Evolutionary conservation across 2,888 invertebrate species (phyloP).

Genomic region (Callyntrura guangdongensis): DNA sequence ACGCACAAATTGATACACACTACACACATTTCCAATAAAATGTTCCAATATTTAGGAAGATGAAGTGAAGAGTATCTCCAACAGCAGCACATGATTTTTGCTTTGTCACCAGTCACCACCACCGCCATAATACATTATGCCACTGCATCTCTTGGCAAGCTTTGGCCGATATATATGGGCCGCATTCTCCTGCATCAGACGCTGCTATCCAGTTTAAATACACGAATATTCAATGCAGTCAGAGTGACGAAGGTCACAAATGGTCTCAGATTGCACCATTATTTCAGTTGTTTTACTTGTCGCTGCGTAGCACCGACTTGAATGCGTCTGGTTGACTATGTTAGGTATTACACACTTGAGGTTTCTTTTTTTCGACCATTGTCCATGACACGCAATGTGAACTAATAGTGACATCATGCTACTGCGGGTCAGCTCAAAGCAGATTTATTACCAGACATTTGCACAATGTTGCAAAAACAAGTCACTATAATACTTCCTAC

Average conservation of each 20-base stretch:
- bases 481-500: not conserved
- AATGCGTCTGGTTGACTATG: too few relatives aligned
- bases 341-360: too few relatives aligned
- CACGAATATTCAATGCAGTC: slow-evolving; percentile 21
- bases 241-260: slow-evolving; percentile 40
- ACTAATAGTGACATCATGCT: not conserved
- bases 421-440: not conserved
- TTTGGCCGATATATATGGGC: not conserved
- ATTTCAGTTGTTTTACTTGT: not conserved
- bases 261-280: slow-evolving; percentile 14
- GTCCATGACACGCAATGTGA: not conserved
- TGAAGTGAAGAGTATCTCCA: slow-evolving; percentile 6
- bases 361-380: not conserved
- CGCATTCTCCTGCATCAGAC: not conserved
- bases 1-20: slow-evolving; percentile 55
- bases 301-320: not conserved
- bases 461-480: not conserved
- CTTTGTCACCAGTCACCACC: slow-evolving; percentile 37
- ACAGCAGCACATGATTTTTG: slow-evolving; percentile 44
- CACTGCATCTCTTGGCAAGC: slow-evolving; percentile 33
- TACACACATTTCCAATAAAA: slow-evolving; percentile 35
- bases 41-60: slow-evolving; percentile 50
- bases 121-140: not conserved
- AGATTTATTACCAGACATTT: not conserved
- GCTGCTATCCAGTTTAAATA: slow-evolving; percentile 17